Conservation (phyloP, 2,888 invertebrate species). For the Branchipolynoe longqiensis region DNA sequence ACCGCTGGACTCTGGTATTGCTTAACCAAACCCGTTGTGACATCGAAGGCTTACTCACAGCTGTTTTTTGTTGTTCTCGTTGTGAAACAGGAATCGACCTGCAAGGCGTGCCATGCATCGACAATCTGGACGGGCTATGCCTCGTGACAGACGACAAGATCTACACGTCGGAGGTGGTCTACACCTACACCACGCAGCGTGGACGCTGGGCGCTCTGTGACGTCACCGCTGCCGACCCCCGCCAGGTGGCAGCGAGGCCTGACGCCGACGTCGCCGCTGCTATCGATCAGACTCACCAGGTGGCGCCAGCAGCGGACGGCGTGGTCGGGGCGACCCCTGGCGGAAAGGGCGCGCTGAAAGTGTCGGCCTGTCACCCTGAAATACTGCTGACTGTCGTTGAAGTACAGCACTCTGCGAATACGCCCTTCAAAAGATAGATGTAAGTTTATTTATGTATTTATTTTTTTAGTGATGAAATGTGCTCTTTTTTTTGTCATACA, state of each 20-base stretch:
- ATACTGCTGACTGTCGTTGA: background rate
- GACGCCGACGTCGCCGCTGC: background rate
- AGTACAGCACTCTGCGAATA: background rate
- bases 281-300: too few species aligned
- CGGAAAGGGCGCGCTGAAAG: too few species aligned
- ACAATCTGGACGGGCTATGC: conserved; percentile 16
- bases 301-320: too few species aligned
- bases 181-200: background rate
- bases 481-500: too few species aligned
- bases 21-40: too few species aligned
- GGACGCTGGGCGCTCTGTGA: background rate
- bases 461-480: too few species aligned
- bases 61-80: too few species aligned
- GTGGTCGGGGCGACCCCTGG: too few species aligned
- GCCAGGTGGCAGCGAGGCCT: conserved; percentile 16
- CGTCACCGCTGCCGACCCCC: background rate
- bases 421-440: background rate
- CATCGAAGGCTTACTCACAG: too few species aligned
- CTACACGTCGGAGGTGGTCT: background rate
- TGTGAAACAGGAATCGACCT: conserved; percentile 43
- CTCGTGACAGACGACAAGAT: conserved; percentile 32
- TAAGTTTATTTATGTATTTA: background rate
- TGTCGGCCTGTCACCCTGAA: background rate
- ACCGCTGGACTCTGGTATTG: too few species aligned
- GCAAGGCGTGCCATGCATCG: conserved; percentile 16